A percentile compares a stretch with the other conserved stretches of the same genome.
phyloP scores from a whole-genome alignment of 2,888 invertebrate species.

The Chorisops tibialis region DNA sequence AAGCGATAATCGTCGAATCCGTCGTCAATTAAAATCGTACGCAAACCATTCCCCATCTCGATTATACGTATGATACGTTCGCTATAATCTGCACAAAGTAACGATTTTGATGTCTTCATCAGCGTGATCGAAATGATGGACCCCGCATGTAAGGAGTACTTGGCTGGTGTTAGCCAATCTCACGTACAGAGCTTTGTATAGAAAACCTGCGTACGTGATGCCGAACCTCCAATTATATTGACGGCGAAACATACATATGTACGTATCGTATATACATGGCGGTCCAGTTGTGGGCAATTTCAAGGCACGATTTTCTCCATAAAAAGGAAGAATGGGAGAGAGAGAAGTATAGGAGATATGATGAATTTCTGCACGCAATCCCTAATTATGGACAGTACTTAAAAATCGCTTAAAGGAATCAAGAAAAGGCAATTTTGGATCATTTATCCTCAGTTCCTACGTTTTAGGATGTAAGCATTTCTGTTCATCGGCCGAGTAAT shows the following conservation, averaged over 20 bases:
- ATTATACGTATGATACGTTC: conserved; percentile 7
- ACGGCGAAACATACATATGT: background rate
- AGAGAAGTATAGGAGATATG: background rate
- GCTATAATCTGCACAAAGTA: conserved; percentile 23
- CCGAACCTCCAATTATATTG: conserved; percentile 10
- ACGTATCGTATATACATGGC: background rate
- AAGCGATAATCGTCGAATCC: conserved; percentile 23
- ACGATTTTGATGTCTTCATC: conserved; percentile 27
- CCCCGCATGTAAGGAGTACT: background rate
- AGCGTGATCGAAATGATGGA: conserved; percentile 4
- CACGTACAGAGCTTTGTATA: conserved; percentile 18
- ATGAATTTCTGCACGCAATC: conserved; percentile 23
- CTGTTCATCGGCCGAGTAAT: no score
- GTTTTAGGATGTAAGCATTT: no score
- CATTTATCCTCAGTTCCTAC: no score
- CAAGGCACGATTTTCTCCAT: background rate
- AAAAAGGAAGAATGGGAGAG: background rate
- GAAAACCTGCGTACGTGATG: conserved; percentile 24
- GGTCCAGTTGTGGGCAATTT: background rate
- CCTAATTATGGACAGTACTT: conserved; percentile 17
- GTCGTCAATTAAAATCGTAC: conserved; percentile 24
- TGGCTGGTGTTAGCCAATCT: conserved; percentile 12
- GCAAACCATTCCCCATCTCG: conserved; percentile 9
- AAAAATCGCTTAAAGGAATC: conserved; percentile 19
- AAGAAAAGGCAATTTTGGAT: no score